A percentile compares a stretch with the other conserved stretches of the same genome.
Conservation (phyloP, 1,140 invertebrate genomes). For the Drosophila sproati region DNA sequence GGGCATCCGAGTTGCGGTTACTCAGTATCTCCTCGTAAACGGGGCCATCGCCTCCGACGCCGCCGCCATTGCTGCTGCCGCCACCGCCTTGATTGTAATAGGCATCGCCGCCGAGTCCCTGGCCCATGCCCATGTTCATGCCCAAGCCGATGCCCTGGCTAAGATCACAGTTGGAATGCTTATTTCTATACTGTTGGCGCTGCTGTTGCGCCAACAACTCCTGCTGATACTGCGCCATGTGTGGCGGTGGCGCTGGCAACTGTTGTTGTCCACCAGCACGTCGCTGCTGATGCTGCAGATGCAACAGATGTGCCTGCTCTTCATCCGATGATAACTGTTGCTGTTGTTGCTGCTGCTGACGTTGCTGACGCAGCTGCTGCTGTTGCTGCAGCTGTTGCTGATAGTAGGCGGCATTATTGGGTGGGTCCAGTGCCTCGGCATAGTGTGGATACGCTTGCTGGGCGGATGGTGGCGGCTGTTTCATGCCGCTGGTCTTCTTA, state of each 20-base stretch:
- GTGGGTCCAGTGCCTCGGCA: slow-evolving; percentile 75
- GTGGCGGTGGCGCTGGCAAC: slow-evolving; percentile 69
- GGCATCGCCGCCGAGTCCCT: slow-evolving; percentile 67
- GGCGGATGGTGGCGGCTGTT: slow-evolving; percentile 70
- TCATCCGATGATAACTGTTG: slow-evolving; percentile 78
- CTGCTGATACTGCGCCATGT: slow-evolving; percentile 76
- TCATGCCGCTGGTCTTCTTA: slow-evolving; percentile 84
- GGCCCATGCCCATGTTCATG: slow-evolving; percentile 53
- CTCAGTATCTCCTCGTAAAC: slow-evolving; percentile 92
- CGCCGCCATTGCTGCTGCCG: slow-evolving; percentile 84
- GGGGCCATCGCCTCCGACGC: slow-evolving; percentile 87
- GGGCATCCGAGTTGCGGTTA: slow-evolving; percentile 90
- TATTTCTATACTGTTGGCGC: slow-evolving; percentile 84
- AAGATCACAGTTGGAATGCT: slow-evolving; percentile 84
- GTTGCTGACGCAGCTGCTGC: slow-evolving; percentile 57
- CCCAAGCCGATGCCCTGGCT: slow-evolving; percentile 62
- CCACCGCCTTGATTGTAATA: slow-evolving; percentile 69
- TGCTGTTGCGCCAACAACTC: slow-evolving; percentile 61
- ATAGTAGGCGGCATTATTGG: slow-evolving; percentile 63
- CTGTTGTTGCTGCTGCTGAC: slow-evolving; percentile 67
- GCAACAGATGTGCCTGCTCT: slow-evolving; percentile 74
- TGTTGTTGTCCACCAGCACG: slow-evolving; percentile 61
- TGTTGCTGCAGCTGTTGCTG: slow-evolving; percentile 68
- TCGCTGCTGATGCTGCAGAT: slow-evolving; percentile 69
- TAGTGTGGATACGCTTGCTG: slow-evolving; percentile 74